Evolutionary conservation across 2,888 invertebrate genomes (phyloP).

Genomic region (Drosophila dives): DNA sequence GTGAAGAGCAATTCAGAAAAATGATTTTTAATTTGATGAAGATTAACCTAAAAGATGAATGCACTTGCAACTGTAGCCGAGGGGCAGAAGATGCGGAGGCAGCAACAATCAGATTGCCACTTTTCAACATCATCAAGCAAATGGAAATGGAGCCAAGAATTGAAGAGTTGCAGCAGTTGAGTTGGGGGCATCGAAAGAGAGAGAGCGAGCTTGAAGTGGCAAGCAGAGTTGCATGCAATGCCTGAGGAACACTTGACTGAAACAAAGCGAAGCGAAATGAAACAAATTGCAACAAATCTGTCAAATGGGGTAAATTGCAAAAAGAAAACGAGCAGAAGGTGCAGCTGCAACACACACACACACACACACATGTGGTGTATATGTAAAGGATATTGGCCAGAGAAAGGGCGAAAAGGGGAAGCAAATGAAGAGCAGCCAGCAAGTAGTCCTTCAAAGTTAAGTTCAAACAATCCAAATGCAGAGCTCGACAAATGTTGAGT

Average conservation of each 20-base stretch:
- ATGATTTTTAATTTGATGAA: constrained; percentile 75
- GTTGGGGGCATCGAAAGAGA: background rate
- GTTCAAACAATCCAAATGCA: background rate
- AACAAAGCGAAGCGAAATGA: constrained; percentile 51
- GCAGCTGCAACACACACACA: background rate
- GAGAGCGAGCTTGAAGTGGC: constrained; percentile 3
- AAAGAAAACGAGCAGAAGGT: constrained; percentile 5
- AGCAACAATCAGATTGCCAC: constrained; percentile 53
- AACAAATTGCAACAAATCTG: constrained; percentile 38
- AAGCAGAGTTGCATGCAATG: constrained; percentile 36
- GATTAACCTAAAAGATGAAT: constrained; percentile 69
- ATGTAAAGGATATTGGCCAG: background rate
- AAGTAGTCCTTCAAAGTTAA: background rate
- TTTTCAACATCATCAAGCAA: constrained; percentile 63
- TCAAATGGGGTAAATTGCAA: constrained; percentile 36
- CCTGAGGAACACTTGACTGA: constrained; percentile 50
- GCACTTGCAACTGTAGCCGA: constrained; percentile 3
- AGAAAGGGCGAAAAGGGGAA: no score
- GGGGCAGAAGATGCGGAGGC: constrained; percentile 19
- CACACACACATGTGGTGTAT: no score
- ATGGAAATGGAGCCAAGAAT: constrained; percentile 19
- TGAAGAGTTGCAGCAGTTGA: constrained; percentile 18
- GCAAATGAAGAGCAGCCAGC: background rate
- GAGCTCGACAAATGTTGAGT: background rate
- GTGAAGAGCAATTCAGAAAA: constrained; percentile 75